phyloP scores from a whole-genome alignment of 2,888 invertebrate species.

The Ariolimax columbianus region DNA sequence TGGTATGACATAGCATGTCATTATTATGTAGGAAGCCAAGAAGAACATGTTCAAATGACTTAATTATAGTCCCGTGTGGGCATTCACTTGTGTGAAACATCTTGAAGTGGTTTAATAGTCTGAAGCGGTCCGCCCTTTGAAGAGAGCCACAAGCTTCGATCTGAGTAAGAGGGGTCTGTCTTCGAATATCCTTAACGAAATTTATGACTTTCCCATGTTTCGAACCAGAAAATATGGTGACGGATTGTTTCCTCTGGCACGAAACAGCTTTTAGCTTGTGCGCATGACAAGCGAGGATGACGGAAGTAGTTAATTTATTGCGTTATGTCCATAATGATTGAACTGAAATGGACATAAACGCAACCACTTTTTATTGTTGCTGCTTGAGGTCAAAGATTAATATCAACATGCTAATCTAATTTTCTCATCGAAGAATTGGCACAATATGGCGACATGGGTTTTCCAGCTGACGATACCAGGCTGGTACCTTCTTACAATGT shows the following conservation, averaged over 20 bases:
- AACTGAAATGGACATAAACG: neutral
- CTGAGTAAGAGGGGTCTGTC: no score
- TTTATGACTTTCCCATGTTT: neutral
- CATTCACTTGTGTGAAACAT: no score
- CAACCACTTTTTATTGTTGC: neutral
- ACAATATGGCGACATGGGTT: neutral
- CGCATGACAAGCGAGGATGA: neutral
- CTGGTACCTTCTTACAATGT: neutral
- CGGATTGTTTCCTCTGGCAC: neutral
- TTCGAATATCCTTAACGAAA: no score
- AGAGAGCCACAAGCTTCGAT: no score
- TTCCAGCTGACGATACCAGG: neutral
- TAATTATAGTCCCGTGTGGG: no score
- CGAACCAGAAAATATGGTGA: neutral
- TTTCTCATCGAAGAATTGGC: neutral
- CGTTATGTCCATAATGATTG: neutral
- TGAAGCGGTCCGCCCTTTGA: no score
- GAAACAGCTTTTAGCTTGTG: neutral
- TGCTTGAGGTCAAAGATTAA: neutral
- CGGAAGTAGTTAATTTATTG: neutral
- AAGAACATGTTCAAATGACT: no score
- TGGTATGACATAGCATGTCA: no score
- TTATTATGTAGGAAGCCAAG: no score
- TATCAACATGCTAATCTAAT: neutral
- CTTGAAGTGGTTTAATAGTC: no score